Evolutionary conservation across 92 coral and sea anemone species (phyloP).

Genomic region (Galaxea fascicularis): DNA sequence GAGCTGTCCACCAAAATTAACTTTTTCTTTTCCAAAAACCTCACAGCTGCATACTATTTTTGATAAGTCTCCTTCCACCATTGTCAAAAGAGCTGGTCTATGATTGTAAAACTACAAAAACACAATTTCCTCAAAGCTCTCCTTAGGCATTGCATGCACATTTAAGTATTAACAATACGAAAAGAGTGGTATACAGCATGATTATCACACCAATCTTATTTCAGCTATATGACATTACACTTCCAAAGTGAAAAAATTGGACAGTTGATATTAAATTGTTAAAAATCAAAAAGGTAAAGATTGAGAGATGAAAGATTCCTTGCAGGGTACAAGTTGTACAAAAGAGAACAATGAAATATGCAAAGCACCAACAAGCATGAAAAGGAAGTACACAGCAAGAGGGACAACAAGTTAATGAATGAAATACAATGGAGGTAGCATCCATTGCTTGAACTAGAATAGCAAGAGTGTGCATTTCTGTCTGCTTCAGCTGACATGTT

Average conservation of each 20-base stretch:
- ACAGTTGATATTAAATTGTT: too few relatives aligned
- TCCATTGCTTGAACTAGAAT: neutral
- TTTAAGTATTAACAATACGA: neutral
- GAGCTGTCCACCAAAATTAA: too few relatives aligned
- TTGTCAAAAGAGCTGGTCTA: too few relatives aligned
- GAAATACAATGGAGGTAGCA: neutral
- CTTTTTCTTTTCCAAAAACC: too few relatives aligned
- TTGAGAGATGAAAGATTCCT: neutral
- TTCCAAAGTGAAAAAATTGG: neutral
- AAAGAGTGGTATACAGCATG: too few relatives aligned
- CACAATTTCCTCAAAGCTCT: neutral
- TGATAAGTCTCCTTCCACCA: too few relatives aligned
- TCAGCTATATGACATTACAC: too few relatives aligned
- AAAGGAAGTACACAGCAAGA: neutral
- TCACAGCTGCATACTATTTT: too few relatives aligned
- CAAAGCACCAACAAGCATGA: neutral
- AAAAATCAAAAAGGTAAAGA: neutral
- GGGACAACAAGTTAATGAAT: too few relatives aligned
- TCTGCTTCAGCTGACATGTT: neutral
- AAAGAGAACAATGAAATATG: neutral
- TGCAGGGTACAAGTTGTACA: neutral
- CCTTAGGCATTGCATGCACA: neutral
- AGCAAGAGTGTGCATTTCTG: neutral
- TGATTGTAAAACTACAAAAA: neutral
- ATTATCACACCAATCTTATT: neutral